Conservation (phyloP, 2,888 invertebrate species). For the Meghimatium bilineatum region DNA sequence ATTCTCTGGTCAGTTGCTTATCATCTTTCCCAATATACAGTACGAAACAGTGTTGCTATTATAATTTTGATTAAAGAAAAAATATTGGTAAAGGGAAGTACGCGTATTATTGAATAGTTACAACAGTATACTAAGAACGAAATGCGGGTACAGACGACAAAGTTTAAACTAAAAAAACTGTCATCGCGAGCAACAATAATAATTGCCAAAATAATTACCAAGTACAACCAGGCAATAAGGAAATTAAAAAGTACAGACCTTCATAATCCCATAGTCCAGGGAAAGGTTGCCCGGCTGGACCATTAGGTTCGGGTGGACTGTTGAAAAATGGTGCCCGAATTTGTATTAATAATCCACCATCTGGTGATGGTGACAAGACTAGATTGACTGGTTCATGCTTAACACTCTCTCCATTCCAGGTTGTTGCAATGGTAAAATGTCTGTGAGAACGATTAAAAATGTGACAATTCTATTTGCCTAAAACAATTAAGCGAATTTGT, state of each 20-base stretch:
- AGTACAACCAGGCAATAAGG: not conserved
- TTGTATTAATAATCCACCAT: slow-evolving; percentile 56
- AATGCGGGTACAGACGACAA: no score
- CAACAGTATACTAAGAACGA: no score
- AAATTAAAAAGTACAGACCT: slow-evolving; percentile 63
- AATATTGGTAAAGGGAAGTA: no score
- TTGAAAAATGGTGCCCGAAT: slow-evolving; percentile 77
- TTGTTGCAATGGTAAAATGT: slow-evolving; percentile 55
- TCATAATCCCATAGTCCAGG: slow-evolving; percentile 78
- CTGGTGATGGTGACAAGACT: slow-evolving; percentile 48
- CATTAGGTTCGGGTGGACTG: slow-evolving; percentile 73
- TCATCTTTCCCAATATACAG: no score
- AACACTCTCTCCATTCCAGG: slow-evolving; percentile 64
- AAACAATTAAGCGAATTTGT: no score
- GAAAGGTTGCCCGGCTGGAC: slow-evolving; percentile 73
- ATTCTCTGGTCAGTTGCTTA: no score
- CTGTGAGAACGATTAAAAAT: slow-evolving; percentile 18
- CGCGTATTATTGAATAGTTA: no score
- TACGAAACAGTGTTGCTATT: no score
- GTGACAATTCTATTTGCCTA: not conserved
- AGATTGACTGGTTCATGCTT: slow-evolving; percentile 62
- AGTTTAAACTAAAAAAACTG: no score
- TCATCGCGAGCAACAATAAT: no score
- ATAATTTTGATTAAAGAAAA: no score
- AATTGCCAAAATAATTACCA: no score